Conservation (phyloP, 64 coral and sea anemone species). For the Montipora efflorescens region DNA sequence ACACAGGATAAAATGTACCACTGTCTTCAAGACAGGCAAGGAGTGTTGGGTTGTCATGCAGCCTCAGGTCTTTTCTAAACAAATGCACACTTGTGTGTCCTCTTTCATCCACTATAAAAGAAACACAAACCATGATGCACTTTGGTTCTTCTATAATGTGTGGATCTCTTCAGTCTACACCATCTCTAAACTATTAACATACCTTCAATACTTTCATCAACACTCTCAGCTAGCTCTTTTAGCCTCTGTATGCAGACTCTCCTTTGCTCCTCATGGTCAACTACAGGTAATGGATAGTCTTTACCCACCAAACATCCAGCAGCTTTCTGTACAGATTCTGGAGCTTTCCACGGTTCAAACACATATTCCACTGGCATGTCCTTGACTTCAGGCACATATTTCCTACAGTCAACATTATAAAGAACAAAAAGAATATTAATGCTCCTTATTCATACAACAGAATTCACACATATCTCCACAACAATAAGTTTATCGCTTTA, state of each 20-base stretch:
- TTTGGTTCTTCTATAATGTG: too few relatives aligned
- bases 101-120: not conserved
- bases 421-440: not conserved
- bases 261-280: constrained; percentile 46
- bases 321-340: constrained; percentile 47
- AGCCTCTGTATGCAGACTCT: constrained; percentile 57
- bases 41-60: constrained; percentile 87
- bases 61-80: constrained; percentile 86
- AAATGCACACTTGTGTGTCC: constrained; percentile 66
- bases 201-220: not conserved
- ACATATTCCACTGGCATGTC: constrained; percentile 64
- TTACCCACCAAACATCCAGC: constrained; percentile 74
- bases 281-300: constrained; percentile 75
- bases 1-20: constrained; percentile 68
- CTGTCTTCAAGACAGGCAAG: constrained; percentile 24
- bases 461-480: not conserved
- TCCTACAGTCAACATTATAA: not conserved
- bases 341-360: constrained; percentile 91
- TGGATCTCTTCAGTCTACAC: not conserved
- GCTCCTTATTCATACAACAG: too few relatives aligned
- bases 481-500: too few relatives aligned
- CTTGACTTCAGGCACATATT: constrained; percentile 83
- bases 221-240: not conserved
- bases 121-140: not conserved
- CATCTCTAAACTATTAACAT: not conserved